Evolutionary conservation across 1,140 invertebrate species (phyloP).

Genomic region (Pogonomyrmex californicus): DNA sequence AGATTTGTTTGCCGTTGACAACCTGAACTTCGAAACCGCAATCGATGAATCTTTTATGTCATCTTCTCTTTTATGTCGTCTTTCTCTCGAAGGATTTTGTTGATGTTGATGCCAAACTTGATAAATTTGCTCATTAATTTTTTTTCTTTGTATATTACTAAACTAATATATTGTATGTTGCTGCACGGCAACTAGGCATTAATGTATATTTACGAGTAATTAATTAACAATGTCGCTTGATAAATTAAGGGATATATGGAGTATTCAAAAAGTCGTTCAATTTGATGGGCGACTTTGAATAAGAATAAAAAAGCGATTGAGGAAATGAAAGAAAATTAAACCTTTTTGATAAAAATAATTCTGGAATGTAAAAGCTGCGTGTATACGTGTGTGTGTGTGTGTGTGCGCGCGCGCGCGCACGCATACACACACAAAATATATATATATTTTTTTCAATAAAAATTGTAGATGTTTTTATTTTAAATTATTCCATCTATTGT

Average conservation of each 20-base stretch:
- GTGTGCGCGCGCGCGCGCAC: no score
- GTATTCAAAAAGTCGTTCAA: neutral
- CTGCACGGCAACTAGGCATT: neutral
- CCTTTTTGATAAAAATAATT: neutral
- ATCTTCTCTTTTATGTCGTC: neutral
- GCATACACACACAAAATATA: neutral
- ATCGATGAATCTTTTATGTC: neutral
- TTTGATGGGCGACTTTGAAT: neutral
- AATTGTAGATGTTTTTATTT: neutral
- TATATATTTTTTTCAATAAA: neutral
- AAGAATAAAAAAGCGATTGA: neutral
- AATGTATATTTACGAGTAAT: neutral
- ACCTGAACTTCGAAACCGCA: neutral
- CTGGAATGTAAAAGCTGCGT: neutral
- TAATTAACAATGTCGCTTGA: neutral
- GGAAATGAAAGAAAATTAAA: neutral
- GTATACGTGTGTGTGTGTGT: no score
- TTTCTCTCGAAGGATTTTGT: neutral
- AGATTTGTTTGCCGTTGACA: neutral
- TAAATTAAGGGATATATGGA: neutral
- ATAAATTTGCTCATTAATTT: neutral
- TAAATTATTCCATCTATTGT: slow-evolving; percentile 6
- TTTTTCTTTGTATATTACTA: neutral
- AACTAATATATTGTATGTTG: neutral
- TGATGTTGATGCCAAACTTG: neutral